Base-by-base conservation (phyloP, 2,888 invertebrate species). In the Sisyra nigra region DNA sequence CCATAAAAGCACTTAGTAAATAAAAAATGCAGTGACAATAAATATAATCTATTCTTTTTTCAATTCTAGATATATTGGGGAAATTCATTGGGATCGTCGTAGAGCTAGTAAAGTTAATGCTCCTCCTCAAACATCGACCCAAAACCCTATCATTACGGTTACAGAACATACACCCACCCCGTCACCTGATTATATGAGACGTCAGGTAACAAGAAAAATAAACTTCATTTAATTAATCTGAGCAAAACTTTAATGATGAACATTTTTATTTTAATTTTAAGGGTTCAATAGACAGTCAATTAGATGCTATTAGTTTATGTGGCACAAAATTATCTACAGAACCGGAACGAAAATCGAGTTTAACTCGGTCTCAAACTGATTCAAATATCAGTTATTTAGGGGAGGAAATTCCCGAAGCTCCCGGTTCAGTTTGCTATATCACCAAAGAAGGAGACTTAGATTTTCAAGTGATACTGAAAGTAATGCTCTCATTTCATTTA, bases 101-200 rank as follows among this genome's bases (percentile, higher is more conserved):
- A 72, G 74, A 40, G 66, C 68, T 2, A 63, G 67, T 29, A 67
- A 63, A 47, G 60, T 68, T 40, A 65, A 68, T 50, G 69, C 69
- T 1, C 56, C 62, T 5, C 60, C 63, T 43, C 50, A 63, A 39
- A 74, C 74, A 53, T 79, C 80, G 49, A 80, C 83, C 47, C 78
- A 85, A 43, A 91, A 91, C 63, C 96, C 96, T 1, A 94, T 94
- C 42, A 96, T 96, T 45, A 94, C 93, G 1, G 92, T 96, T 7
- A 96, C 96, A 1, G 92, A 94, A 57, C 93, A 94, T 56, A 92
- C 92, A 1, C 93, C 93, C 1, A 80, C 85, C 3, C 88, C 89
- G 1, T 89, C 89, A 1, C 89, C 89, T 0, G 89, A 91, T 59
- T 87, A 80, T 55, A 69, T 86, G 50, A 77, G 80, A 55, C 69